A percentile compares a stretch with the other conserved stretches of the same genome.
phyloP scores from a whole-genome alignment of 2,113 vertebrate genomes.

The Perccottus glenii region DNA sequence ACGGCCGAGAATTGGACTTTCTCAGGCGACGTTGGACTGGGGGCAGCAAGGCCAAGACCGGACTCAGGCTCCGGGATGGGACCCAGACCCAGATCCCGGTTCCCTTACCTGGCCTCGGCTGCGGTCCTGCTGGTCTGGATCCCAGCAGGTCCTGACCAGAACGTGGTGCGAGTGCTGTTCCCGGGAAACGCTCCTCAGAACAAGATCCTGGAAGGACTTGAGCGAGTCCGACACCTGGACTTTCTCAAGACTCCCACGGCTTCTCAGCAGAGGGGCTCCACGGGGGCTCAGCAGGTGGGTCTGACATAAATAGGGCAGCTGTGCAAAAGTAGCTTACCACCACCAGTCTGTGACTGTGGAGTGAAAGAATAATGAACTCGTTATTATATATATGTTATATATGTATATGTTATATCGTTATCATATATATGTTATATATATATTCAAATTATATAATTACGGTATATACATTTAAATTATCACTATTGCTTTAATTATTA shows the following conservation, averaged over 20 bases:
- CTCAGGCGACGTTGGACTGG: conserved; percentile 99
- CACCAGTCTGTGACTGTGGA: too few relatives aligned
- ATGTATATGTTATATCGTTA: too few relatives aligned
- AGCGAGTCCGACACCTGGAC: conserved; percentile 95
- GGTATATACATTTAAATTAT: too few relatives aligned
- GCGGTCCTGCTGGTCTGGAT: conserved; percentile 97
- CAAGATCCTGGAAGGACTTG: conserved; percentile 96
- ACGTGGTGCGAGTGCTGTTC: conserved; percentile 95
- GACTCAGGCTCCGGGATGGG: conserved; percentile 90
- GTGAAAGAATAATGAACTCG: too few relatives aligned
- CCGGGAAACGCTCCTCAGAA: conserved; percentile 98
- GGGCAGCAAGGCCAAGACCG: conserved; percentile 97
- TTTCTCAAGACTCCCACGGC: conserved; percentile 93
- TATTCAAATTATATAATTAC: too few relatives aligned
- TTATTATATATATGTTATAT: too few relatives aligned
- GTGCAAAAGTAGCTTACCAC: too few relatives aligned
- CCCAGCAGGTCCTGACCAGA: conserved; percentile 92
- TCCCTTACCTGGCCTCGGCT: conserved; percentile 96
- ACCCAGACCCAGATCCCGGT: conserved; percentile 98
- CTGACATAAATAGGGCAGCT: too few relatives aligned
- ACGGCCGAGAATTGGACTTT: conserved; percentile 99
- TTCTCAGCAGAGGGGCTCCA: conserved; percentile 75
- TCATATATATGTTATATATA: too few relatives aligned
- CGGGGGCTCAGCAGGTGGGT: too few relatives aligned
- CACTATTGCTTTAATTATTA: too few relatives aligned